Conservation (phyloP, 2,113 vertebrate species). For the Takifugu flavidus region DNA sequence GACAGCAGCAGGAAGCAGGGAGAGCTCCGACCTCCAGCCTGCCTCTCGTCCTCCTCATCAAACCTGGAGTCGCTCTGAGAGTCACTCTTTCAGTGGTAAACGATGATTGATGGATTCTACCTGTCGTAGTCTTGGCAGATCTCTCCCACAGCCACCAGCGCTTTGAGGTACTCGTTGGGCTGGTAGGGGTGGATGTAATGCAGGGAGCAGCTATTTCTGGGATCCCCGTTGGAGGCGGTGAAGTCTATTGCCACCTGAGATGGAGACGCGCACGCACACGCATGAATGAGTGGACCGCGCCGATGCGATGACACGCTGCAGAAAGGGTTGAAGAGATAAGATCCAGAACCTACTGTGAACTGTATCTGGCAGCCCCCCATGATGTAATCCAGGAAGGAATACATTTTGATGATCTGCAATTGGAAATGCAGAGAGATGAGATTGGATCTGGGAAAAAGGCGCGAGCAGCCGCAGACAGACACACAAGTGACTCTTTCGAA, state of each 20-base stretch:
- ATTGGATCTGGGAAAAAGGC: background rate
- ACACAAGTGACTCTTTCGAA: background rate
- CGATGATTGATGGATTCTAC: constrained; percentile 68
- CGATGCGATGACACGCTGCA: constrained; percentile 13
- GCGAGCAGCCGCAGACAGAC: background rate
- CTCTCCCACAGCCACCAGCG: constrained; percentile 94
- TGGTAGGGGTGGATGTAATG: constrained; percentile 99
- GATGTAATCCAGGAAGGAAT: constrained; percentile 99
- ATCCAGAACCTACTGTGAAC: constrained; percentile 88
- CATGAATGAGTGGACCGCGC: constrained; percentile 4
- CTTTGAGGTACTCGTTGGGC: constrained; percentile 98
- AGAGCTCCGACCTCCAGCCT: too few relatives aligned
- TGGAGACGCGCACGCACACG: constrained; percentile 19
- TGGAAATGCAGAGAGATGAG: constrained; percentile 16
- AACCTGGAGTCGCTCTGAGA: background rate
- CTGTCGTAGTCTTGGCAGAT: constrained; percentile 99
- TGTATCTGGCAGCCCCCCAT: constrained; percentile 99
- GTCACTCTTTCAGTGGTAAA: constrained; percentile 9
- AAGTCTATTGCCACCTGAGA: constrained; percentile 98
- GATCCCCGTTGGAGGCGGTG: constrained; percentile 96
- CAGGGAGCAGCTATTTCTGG: constrained; percentile 96
- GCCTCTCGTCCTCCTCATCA: too few relatives aligned
- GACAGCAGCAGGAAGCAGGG: too few relatives aligned
- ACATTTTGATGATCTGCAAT: constrained; percentile 96
- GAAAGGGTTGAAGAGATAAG: constrained; percentile 24